Conservation (phyloP, 2,113 vertebrate genomes). For the Ceyx cyanopectus region DNA sequence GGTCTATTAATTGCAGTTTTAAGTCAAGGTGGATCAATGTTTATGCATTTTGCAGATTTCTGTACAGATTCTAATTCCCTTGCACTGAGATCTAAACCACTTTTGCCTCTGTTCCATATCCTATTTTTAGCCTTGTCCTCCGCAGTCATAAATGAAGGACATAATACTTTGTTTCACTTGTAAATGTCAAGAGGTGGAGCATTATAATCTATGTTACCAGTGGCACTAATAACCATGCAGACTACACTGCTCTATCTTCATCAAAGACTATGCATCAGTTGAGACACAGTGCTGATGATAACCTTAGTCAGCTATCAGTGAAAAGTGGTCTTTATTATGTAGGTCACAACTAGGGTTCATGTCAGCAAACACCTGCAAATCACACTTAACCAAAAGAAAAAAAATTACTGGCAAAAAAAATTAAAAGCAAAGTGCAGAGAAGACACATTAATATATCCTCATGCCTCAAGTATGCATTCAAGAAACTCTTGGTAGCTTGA, state of each 20-base stretch:
- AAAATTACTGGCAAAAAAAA: background rate
- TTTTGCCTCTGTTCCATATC: conserved; percentile 8
- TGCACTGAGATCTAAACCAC: background rate
- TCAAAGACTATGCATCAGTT: conserved; percentile 51
- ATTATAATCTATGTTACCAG: conserved; percentile 14
- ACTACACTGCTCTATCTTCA: conserved; percentile 73
- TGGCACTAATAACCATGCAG: conserved; percentile 60
- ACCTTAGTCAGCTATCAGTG: conserved; percentile 61
- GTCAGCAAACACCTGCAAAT: conserved; percentile 55
- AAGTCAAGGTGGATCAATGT: conserved; percentile 12
- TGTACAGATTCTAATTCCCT: conserved; percentile 35
- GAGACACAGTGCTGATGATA: conserved; percentile 27
- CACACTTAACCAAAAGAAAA: background rate
- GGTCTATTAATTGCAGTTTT: conserved; percentile 15
- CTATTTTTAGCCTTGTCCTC: conserved; percentile 59
- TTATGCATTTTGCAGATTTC: background rate
- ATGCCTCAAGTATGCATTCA: background rate
- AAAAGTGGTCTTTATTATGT: conserved; percentile 65
- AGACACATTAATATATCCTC: background rate
- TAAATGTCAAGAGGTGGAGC: conserved; percentile 36
- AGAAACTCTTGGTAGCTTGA: background rate
- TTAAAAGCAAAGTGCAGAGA: background rate
- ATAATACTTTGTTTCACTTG: conserved; percentile 73
- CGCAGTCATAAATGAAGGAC: conserved; percentile 68
- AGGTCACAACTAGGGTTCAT: conserved; percentile 30